Evolutionary conservation across 1,140 invertebrate genomes (phyloP), one percentile per base, ranked within the genome.

Genomic region (Leptonema lineaticorne): DNA sequence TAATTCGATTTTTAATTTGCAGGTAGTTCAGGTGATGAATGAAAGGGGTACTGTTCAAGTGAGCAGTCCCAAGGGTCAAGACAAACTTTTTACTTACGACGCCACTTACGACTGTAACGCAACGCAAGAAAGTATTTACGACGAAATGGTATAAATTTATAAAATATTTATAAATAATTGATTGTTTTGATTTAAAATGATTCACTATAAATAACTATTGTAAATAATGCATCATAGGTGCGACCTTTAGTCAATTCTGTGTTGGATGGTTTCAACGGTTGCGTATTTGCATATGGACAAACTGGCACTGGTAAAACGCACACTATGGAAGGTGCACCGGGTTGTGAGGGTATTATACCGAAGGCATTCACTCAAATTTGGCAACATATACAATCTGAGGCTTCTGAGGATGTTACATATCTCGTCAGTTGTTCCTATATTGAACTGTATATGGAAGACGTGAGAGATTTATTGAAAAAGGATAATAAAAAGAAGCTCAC

Each of bases 321-420:
- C 77, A 97, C 95, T 0, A 97, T 98, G 95, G 94, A 97, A 83
- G 96, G 95, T 69, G 77, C 73, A 5, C 78, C 86, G n/a, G 87
- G 90, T 5, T 77, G 89, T 57, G 85, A 90, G 76, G 95, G 95
- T 18, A 89, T 97, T 45, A 98, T 99, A 70, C 96, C 96, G 2
- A 87, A 95, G 66, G 92, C 95, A 46, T 99, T 99, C 82, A 90
- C 96, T 71, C 96, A 99, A 78, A 94, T 99, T 63, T 99, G 97
- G 85, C 88, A 88, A 69, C 91, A 97, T 76, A 98, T 99, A 60
- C 86, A 88, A 48, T 82, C 78, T 71, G 84, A 82, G 75, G 87
- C 91, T 18, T 91, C 92, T 1, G 87, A 89, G 53, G 92, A 96
- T 75, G 89, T 93, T 76, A 94, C 96, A 75, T 97, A 95, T 78